Base-by-base conservation (phyloP, 2,888 invertebrate genomes). In the Microplitis deprimator region DNA sequence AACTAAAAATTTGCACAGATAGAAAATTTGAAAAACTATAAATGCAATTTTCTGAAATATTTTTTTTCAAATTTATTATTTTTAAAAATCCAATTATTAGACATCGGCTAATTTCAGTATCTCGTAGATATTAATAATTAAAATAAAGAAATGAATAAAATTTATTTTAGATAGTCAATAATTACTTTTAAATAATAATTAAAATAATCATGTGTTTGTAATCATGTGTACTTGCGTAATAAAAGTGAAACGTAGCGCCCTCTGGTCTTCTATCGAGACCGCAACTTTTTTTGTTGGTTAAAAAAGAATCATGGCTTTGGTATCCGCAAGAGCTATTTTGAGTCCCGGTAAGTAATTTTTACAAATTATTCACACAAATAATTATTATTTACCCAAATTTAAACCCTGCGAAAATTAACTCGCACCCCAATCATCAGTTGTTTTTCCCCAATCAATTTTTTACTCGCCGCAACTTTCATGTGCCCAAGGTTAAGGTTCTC, bases 231-330 rank as follows among this genome's bases (percentile, higher is more conserved):
- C 50, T 50, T 50, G 50, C 50, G 50, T 50, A 50, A 50, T 50
- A 50, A 8, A 50, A 50, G 3, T 50, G 50, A 50, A 1, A 71
- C 29, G 65, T 65, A 50, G 68, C 76, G 73, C 68, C 68, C n/a
- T 17, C 6, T 5, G 1, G 20, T 10, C 6, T 67, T 67, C n/a
- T 0, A 38, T 8, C 50, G 13, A 50, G 4, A 50, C 50, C 13
- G 10, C 13, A 5, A 29, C 38, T 29, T 39, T 67, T 67, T 70
- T 38, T 69, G 6, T 6, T 13, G 17, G 39, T 62, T 29, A 79
- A 80, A 77, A 74, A 77, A 75, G 69, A 84, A 87, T 85, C 85
- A 90, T 90, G 88, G 88, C 89, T 68, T 82, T 89, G 77, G 82
- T 84, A 77, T 87, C 86, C 70, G 86, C 87, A 75, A 86, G 85